phyloP scores from a whole-genome alignment of 2,113 vertebrate genomes.

The Rhea pennata region DNA sequence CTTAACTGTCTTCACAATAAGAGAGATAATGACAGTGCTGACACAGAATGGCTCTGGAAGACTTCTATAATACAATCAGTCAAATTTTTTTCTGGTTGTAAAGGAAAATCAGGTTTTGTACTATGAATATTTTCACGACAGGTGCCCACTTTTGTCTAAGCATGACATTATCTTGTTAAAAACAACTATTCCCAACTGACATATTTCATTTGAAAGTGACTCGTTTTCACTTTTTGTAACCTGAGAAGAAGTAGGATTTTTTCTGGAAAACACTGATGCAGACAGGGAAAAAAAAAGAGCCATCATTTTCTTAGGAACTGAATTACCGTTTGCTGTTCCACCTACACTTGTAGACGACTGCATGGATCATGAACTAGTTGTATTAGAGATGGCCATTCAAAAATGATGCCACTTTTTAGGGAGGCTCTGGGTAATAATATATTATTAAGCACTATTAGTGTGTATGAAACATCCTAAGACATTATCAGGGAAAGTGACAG shows the following conservation, averaged over 20 bases:
- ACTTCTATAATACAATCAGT: constrained; percentile 12
- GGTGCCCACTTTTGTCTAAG: constrained; percentile 25
- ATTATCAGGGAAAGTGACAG: background rate
- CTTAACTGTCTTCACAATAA: constrained; percentile 18
- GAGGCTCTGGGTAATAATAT: background rate
- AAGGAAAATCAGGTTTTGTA: constrained; percentile 57
- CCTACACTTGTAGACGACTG: background rate
- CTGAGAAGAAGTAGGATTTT: constrained; percentile 32
- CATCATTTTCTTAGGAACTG: constrained; percentile 2
- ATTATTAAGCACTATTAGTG: background rate
- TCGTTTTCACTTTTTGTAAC: constrained; percentile 18
- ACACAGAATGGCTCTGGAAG: constrained; percentile 50
- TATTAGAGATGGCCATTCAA: background rate
- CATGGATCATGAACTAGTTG: background rate
- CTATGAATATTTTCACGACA: constrained; percentile 37
- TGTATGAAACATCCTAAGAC: background rate
- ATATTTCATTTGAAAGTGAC: constrained; percentile 51
- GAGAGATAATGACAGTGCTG: constrained; percentile 44
- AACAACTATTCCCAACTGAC: constrained; percentile 17
- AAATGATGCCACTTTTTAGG: background rate
- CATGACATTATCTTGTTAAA: constrained; percentile 39
- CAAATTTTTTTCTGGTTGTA: constrained; percentile 46
- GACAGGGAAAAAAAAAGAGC: background rate
- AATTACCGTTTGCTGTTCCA: background rate
- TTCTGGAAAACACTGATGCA: background rate